phyloP scores from a whole-genome alignment of 2,888 invertebrate species.

The Abscondita cerata region DNA sequence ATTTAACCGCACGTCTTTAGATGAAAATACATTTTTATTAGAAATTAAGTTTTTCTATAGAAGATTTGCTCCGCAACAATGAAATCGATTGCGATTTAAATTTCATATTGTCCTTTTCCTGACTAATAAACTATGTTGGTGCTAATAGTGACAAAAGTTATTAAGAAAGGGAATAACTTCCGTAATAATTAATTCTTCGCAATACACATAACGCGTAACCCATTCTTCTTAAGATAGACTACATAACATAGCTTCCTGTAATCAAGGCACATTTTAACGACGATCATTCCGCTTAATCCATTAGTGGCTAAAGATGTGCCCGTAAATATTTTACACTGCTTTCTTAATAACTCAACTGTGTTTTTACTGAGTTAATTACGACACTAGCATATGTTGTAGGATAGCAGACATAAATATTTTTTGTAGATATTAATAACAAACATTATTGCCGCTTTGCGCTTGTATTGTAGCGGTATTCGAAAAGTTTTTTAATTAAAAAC shows the following conservation, averaged over 20 bases:
- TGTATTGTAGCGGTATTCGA: constrained; percentile 1
- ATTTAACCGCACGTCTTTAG: constrained; percentile 39
- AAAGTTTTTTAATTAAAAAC: neutral
- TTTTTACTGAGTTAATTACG: constrained; percentile 32
- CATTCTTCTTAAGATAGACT: constrained; percentile 15
- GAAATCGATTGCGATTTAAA: neutral
- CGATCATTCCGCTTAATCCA: constrained; percentile 38
- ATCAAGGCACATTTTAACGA: constrained; percentile 41
- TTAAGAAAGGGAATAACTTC: constrained; percentile 21
- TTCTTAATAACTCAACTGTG: constrained; percentile 31
- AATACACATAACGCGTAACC: constrained; percentile 16
- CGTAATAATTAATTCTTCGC: constrained; percentile 27
- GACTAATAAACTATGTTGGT: constrained; percentile 4
- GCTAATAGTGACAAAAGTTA: constrained; percentile 14
- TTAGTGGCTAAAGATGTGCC: constrained; percentile 32
- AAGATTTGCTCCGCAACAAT: constrained; percentile 2
- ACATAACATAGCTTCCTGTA: constrained; percentile 39
- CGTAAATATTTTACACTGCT: constrained; percentile 33
- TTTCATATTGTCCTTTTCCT: neutral
- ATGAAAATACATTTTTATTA: constrained; percentile 9
- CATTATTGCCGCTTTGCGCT: constrained; percentile 18
- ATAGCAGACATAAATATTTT: constrained; percentile 18
- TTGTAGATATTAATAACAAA: constrained; percentile 18
- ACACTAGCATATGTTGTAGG: constrained; percentile 27
- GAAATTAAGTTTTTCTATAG: neutral